A percentile compares a stretch with the other conserved stretches of the same genome.
Evolutionary conservation across 2,888 invertebrate species (phyloP).

Genomic region (Caenorhabditis uteleia): DNA sequence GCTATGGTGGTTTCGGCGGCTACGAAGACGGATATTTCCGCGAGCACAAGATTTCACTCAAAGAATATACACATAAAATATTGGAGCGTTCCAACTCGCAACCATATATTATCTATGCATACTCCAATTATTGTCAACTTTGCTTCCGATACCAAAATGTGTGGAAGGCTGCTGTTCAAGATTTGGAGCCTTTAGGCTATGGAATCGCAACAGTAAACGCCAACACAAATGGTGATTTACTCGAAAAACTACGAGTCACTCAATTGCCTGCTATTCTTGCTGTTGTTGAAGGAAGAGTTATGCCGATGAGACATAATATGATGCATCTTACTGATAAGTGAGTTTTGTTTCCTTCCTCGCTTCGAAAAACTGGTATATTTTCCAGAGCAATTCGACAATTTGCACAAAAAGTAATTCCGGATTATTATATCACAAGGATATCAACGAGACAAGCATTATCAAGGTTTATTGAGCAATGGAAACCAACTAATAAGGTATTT

Average conservation of each 20-base stretch:
- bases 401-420: conserved; percentile 70
- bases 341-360: background rate
- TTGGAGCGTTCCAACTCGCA: conserved; percentile 68
- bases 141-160: conserved; percentile 71
- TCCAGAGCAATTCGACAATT: conserved; percentile 63
- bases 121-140: conserved; percentile 71
- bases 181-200: conserved; percentile 71
- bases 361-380: background rate
- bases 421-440: conserved; percentile 51
- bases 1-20: conserved; percentile 48
- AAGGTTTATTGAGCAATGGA: conserved; percentile 64
- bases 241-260: conserved; percentile 69
- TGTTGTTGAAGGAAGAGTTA: conserved; percentile 71
- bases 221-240: conserved; percentile 69
- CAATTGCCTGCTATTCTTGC: conserved; percentile 71
- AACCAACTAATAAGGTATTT: conserved; percentile 56
- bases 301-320: conserved; percentile 63
- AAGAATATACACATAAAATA: conserved; percentile 55
- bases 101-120: conserved; percentile 72
- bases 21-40: conserved; percentile 51
- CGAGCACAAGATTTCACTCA: conserved; percentile 53
- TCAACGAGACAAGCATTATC: conserved; percentile 46
- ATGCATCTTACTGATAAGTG: conserved; percentile 55
- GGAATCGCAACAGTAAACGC: conserved; percentile 72
- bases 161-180: conserved; percentile 71